Evolutionary conservation across 2,797 vertebrate genomes (phyloP), one percentile per base, ranked within the genome.

Genomic region (Alfaro cultratus): DNA sequence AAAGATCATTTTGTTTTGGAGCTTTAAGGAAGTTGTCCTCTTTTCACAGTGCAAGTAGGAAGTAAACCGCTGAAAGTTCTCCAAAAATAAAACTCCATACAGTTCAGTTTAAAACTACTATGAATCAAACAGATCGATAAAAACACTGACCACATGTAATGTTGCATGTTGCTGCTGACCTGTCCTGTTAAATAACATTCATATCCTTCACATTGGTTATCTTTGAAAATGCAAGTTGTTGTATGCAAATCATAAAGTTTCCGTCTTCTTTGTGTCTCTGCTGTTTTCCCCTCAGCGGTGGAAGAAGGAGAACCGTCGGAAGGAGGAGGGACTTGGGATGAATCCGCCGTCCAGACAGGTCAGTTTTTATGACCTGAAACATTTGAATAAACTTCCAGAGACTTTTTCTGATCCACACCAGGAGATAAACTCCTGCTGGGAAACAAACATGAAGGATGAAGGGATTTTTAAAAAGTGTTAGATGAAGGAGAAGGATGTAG

Each of bases 291-390:
- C 93, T 85, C 93, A 98, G 94, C 97, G 93, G 97, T 99, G 70
- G 98, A 99, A 94, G 98, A 98, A 91, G 97, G 97, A 49, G 97
- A 98, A 94, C 96, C 97, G 85, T 97, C 97, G 45, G 97, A 98
- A 95, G 97, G 97, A 94, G 93, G 96, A 73, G 95, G 97, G 92
- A 96, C 95, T 95, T 99, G 98, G 98, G 97, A 99, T 80, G 96
- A 97, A 82, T 96, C 97, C 2, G 95, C 96, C 86, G 94, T 97
- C 87, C 96, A 97, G 93, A 97, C 97, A 97, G 98, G 98, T 99
- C 96, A 96, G 97, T 96, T 21, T 11, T 39, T 51, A 51, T n/a
- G 51, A 26, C 21, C 39, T 68, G 11, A 43, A 43, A 13, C 36
- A 12, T 12, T 68, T 68, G 4, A 68, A 34, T 21, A 11, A 68